phyloP scores from a whole-genome alignment of 1,140 invertebrate genomes.

The Plodia interpunctella region DNA sequence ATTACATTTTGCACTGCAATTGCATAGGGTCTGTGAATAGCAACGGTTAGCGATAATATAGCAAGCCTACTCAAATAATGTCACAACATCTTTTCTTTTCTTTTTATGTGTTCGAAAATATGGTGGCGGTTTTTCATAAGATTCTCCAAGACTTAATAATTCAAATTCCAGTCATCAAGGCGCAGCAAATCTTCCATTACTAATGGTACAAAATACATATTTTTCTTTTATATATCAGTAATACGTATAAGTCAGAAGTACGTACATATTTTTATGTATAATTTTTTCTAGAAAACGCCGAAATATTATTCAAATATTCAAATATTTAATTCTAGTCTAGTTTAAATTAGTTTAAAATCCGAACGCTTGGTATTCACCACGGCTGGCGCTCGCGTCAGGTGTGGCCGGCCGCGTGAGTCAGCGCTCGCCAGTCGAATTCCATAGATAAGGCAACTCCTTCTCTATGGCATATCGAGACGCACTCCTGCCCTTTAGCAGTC shows the following conservation, averaged over 20 bases:
- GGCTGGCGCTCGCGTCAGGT: slow-evolving; percentile 65
- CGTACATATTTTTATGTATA: background rate
- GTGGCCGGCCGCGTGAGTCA: slow-evolving; percentile 61
- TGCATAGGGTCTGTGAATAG: background rate
- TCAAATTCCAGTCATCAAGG: too few species aligned
- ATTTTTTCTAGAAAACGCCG: too few species aligned
- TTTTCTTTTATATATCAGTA: too few species aligned
- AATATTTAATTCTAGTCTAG: background rate
- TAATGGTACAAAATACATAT: too few species aligned
- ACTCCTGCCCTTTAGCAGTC: slow-evolving; percentile 5
- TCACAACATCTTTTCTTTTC: too few species aligned
- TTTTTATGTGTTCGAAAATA: background rate
- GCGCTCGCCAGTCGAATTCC: slow-evolving; percentile 63
- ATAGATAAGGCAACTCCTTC: slow-evolving; percentile 69
- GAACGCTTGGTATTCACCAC: background rate
- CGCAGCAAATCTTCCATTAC: too few species aligned
- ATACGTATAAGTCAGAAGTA: too few species aligned
- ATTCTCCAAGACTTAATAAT: too few species aligned
- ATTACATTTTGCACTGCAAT: background rate
- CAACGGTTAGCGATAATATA: too few species aligned
- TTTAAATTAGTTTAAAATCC: background rate
- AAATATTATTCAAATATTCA: too few species aligned
- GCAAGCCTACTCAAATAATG: too few species aligned
- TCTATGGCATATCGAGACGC: slow-evolving; percentile 26
- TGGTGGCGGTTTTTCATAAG: too few species aligned